Base-by-base conservation (phyloP, 2,888 invertebrate genomes). In the Dynastes grantii region DNA sequence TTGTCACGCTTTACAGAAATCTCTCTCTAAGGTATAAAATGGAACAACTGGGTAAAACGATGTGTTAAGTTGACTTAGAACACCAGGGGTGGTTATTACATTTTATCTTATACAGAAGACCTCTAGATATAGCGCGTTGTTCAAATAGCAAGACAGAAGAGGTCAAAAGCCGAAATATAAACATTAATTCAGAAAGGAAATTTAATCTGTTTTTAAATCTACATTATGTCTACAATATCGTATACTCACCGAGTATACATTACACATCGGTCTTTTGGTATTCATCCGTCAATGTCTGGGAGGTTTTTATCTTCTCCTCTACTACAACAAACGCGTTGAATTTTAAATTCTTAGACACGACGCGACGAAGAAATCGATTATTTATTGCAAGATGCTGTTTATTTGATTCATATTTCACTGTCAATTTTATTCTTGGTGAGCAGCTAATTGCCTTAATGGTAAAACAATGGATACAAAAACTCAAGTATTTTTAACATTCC, bases 151-250 rank as follows among this genome's bases (percentile, higher is more conserved):
- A n/a, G 49, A 16, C 11, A n/a, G 40, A 73, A 73, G 27, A 67
- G 67, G 45, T 67, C 67, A 22, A 67, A 49, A 67, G 27, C 67
- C 73, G 27, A 73, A 73, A 37, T 11, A 40, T 40, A 73, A 73
- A 73, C 73, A 73, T 73, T 73, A 73, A 73, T 58, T 73, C 58
- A 16, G 58, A 29, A 73, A 16, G 9, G 73, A 73, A 73, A 73
- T 73, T 73, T 40, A 73, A 73, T 73, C 58, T 73, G 58, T 73
- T 73, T 73, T 73, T 61, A 73, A 67, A 73, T 73, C 73, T 58
- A 73, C 73, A 73, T 73, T 73, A 58, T 51, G 73, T 58, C 58
- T 6, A 61, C 73, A 32, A 58, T 40, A 22, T 58, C 58, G 73
- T 58, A 22, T 58, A 58, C 29, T 40, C 40, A 4, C 16, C 9